phyloP scores from a whole-genome alignment of 2,797 vertebrate genomes.

The Pangasius djambal region DNA sequence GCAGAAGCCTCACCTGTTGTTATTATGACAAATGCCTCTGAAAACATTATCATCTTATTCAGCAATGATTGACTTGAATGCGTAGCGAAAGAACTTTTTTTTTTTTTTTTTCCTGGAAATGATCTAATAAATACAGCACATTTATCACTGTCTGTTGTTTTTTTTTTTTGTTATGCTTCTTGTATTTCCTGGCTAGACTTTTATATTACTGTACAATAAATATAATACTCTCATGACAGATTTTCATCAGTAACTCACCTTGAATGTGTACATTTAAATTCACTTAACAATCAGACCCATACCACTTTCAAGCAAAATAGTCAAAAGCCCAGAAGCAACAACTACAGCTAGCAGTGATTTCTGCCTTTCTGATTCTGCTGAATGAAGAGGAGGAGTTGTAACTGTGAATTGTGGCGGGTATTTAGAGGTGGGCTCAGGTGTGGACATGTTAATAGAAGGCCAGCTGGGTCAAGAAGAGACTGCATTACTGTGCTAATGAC shows the following conservation, averaged over 20 bases:
- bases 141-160: neutral
- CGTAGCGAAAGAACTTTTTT: neutral
- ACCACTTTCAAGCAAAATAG: slow-evolving; percentile 84
- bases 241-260: slow-evolving; percentile 64
- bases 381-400: slow-evolving; percentile 80
- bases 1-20: slow-evolving; percentile 5
- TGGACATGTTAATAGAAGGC: slow-evolving; percentile 86
- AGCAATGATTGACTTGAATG: slow-evolving; percentile 14
- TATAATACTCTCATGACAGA: slow-evolving; percentile 42
- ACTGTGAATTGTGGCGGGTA: slow-evolving; percentile 87
- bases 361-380: slow-evolving; percentile 79
- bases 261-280: neutral
- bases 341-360: slow-evolving; percentile 86
- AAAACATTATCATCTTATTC: slow-evolving; percentile 23
- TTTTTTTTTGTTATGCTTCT: neutral
- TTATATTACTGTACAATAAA: slow-evolving; percentile 45
- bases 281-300: slow-evolving; percentile 83
- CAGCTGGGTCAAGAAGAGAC: slow-evolving; percentile 74
- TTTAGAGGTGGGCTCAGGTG: slow-evolving; percentile 88
- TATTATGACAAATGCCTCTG: slow-evolving; percentile 5
- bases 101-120: neutral
- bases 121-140: neutral
- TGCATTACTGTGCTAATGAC: slow-evolving; percentile 81
- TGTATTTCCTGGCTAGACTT: neutral
- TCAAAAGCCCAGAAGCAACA: slow-evolving; percentile 81